These are phyloP conservation scores for Salvelinus namaycush DNA, from an alignment of 2,113 vertebrate species.

Conservation along the genomic window DNA sequence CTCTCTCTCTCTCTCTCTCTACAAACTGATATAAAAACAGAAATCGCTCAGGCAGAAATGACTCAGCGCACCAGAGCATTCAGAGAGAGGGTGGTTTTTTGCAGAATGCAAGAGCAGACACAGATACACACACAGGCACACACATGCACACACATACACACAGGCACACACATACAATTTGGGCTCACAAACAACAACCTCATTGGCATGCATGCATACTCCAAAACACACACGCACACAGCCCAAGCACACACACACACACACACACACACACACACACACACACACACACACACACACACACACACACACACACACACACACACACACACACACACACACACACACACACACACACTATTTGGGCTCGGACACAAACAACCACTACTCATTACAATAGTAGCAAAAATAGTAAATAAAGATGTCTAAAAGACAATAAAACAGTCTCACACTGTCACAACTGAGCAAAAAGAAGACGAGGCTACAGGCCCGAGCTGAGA, in stretches of 20 bases:
- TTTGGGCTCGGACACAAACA: too few relatives aligned
- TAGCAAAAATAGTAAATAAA: too few relatives aligned
- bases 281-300: too few relatives aligned
- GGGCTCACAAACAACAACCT: neutral
- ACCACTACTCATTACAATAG: too few relatives aligned
- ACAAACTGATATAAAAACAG: constrained; percentile 69
- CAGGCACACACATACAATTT: neutral
- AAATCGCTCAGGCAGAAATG: constrained; percentile 75
- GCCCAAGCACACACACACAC: too few relatives aligned
- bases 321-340: too few relatives aligned
- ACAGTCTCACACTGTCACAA: neutral
- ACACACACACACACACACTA: too few relatives aligned
- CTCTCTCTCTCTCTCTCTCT: constrained; percentile 30
- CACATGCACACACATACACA: neutral
- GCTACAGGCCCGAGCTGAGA: constrained; percentile 28
- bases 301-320: too few relatives aligned
- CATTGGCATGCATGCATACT: too few relatives aligned
- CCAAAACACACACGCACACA: too few relatives aligned
- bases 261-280: too few relatives aligned
- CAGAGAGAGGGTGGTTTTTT: constrained; percentile 46
- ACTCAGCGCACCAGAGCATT: constrained; percentile 68
- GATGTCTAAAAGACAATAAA: neutral
- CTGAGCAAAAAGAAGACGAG: neutral
- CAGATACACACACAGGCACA: constrained; percentile 54
- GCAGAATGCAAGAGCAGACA: constrained; percentile 48